These are phyloP conservation scores for Rambutsinella grinnellia DNA, from an alignment of 2,888 invertebrate species.

Conservation along the genomic window DNA sequence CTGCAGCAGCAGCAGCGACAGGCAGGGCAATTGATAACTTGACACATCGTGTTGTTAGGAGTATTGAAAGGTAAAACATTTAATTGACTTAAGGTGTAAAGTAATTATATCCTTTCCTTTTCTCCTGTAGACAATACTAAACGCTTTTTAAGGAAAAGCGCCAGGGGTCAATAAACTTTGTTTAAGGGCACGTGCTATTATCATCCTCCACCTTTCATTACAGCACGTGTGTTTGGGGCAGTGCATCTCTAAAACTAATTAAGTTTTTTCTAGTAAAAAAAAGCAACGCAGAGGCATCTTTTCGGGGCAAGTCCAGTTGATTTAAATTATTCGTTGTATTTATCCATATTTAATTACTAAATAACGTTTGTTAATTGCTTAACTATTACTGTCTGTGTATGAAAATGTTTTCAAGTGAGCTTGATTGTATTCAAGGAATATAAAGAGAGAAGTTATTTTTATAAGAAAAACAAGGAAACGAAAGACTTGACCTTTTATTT, in stretches of 20 bases:
- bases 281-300: conserved; percentile 30
- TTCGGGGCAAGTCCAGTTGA: background rate
- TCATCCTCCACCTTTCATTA: background rate
- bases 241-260: background rate
- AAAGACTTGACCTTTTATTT: background rate
- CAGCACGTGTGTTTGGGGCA: background rate
- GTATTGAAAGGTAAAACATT: conserved; percentile 56
- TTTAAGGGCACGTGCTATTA: background rate
- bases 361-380: background rate
- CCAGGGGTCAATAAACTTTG: conserved; percentile 43
- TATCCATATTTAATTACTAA: background rate
- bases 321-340: background rate
- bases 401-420: background rate
- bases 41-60: conserved; percentile 55
- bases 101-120: no score
- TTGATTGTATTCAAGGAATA: background rate
- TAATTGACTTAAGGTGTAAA: background rate
- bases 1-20: conserved; percentile 36
- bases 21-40: conserved; percentile 53
- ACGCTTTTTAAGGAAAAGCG: conserved; percentile 1
- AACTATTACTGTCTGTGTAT: background rate
- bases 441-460: background rate
- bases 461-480: background rate
- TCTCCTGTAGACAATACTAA: conserved; percentile 18
- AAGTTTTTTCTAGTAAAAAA: background rate